Base-by-base conservation (phyloP, 2,797 vertebrate genomes). In the Sebastolobus alascanus region DNA sequence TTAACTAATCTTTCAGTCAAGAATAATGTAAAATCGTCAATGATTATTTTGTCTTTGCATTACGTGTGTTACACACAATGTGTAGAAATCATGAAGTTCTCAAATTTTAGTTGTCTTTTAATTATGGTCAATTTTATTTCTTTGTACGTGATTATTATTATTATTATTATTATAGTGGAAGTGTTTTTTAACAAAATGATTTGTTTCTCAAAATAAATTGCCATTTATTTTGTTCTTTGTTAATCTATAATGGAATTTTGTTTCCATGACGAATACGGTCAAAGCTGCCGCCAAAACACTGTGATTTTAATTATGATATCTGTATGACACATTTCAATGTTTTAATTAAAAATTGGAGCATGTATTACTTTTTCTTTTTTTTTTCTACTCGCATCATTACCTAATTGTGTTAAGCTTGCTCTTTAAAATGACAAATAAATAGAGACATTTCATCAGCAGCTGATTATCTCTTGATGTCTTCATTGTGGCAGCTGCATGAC, bases 351-450 rank as follows among this genome's bases (percentile, higher is more conserved):
- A 59, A 55, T 76, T 82, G 18, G 27, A 73, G 2, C n/a, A 27
- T 82, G 77, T 80, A 87, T 80, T 33, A 16, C 2, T 22, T 46
- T 27, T 5, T 22, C 3, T 27, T 0, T 50, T 20, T 46, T 69
- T 60, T 70, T 60, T 69, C 14, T 54, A 31, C 8, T 72, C 5
- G 1, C 59, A 52, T 68, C 4, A 63, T 43, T 27, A 68, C 64
- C 20, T 72, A 43, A 79, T 63, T 93, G 75, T 94, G 72, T 79
- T 71, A 70, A 77, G 20, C 46, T 65, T 92, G 72, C 77, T 79
- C 40, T 90, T 83, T 67, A 81, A 77, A 85, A 87, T 75, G 83
- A 88, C 27, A 1, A 95, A 95, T 95, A 95, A 94, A 95, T 84
- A 22, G 25, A 89, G 63, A 83, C 83, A 71, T 93, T 90, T 88